These are phyloP conservation scores for Gasterosteus nipponicus DNA, from an alignment of 2,113 vertebrate genomes.

Conservation along the genomic window DNA sequence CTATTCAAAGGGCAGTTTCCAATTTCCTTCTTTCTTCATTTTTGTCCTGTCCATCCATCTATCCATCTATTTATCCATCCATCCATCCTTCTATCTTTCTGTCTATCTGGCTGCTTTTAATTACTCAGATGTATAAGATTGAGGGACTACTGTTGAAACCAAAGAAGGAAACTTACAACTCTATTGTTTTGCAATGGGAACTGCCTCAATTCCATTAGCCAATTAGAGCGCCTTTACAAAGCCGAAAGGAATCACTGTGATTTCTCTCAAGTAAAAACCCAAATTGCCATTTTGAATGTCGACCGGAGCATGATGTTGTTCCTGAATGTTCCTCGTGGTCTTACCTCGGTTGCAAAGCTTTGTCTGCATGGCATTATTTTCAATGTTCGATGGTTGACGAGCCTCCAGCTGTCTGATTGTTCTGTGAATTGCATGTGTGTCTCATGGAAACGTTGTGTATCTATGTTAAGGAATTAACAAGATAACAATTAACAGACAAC, in stretches of 20 bases:
- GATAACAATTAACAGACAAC: background rate
- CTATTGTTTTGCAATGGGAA: slow-evolving; percentile 31
- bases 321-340: slow-evolving; percentile 58
- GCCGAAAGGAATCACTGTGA: slow-evolving; percentile 71
- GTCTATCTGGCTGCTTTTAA: background rate
- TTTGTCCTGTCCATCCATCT: background rate
- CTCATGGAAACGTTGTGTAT: background rate
- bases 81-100: background rate
- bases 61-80: background rate
- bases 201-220: slow-evolving; percentile 42
- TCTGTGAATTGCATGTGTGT: slow-evolving; percentile 43
- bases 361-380: slow-evolving; percentile 56
- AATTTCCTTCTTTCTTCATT: background rate
- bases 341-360: slow-evolving; percentile 54
- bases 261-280: slow-evolving; percentile 32
- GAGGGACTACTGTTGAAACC: slow-evolving; percentile 48
- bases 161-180: slow-evolving; percentile 60
- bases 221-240: slow-evolving; percentile 59
- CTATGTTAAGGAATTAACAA: background rate
- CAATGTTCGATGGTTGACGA: slow-evolving; percentile 19
- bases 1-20: slow-evolving; percentile 32
- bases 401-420: slow-evolving; percentile 17
- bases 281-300: slow-evolving; percentile 62
- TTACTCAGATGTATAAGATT: background rate
- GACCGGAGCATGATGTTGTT: slow-evolving; percentile 55